Base-by-base conservation (phyloP, 2,797 vertebrate species). In the Heliangelus exortis region DNA sequence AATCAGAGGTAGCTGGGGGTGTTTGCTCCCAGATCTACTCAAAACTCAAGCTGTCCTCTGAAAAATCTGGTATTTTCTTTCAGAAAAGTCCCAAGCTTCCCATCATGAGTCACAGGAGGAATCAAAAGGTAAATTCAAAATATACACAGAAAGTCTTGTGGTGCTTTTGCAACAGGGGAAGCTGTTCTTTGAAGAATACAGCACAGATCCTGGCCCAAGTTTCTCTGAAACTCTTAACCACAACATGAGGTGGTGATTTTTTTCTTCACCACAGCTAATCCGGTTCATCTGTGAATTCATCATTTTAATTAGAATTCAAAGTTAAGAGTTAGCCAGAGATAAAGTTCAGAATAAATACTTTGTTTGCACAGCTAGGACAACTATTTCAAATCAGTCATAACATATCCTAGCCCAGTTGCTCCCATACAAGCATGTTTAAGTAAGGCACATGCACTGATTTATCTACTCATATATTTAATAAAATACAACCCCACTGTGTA, bases 221-320 rank as follows among this genome's bases (percentile, higher is more conserved):
- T 84, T 55, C 90, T 78, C 59, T 48, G 57, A 73, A 96, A 90
- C 77, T 76, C 80, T 17, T 17, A 69, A 34, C 80, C 92, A 84
- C 80, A 66, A 36, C 20, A 18, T 0, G 2, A 69, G 12, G 14
- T 1, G 39, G 23, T 12, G 20, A 34, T 55, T 55, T 55, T n/a
- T 55, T 73, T 41, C 63, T 90, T 26, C n/a, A 47, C 74, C 45
- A 9, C 62, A 51, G 15, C 26, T 59, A 48, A 9, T 33, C 54
- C 14, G 15, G 13, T 31, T 81, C 23, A 72, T 31, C 81, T 63
- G 43, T 5, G 2, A 53, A 50, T 55, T 48, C 34, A 26, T 62
- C 31, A 20, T 31, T 75, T 84, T 31, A 66, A 69, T 79, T 28
- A 25, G 29, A 51, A 84, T 29, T 55, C 39, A 9, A 61, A 73